Evolutionary conservation across 2,797 vertebrate species (phyloP).

Genomic region (Microhierax caerulescens): DNA sequence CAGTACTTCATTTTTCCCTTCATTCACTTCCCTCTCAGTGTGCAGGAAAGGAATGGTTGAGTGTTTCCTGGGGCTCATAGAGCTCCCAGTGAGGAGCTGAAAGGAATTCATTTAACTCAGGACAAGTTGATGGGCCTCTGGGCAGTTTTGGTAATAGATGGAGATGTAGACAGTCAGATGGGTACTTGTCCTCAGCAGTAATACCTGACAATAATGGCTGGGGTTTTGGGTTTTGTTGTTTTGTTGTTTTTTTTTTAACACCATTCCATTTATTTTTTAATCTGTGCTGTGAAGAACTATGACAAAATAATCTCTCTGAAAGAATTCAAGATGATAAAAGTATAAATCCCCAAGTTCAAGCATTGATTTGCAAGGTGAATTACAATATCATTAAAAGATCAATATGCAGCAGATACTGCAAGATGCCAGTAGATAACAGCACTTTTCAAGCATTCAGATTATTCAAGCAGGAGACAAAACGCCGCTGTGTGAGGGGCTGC

Average conservation of each 20-base stretch:
- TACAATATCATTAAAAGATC: not conserved
- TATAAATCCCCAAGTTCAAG: not conserved
- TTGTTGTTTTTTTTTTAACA: not conserved
- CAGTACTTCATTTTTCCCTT: not conserved
- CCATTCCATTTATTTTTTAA: not conserved
- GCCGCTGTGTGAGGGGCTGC: not conserved
- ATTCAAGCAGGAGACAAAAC: not conserved
- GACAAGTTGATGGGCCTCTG: not conserved
- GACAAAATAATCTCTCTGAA: not conserved
- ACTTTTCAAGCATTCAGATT: not conserved
- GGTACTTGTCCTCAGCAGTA: not conserved
- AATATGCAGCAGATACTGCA: not conserved
- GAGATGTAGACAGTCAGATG: not conserved
- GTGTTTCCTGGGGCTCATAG: not conserved
- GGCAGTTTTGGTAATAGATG: not conserved
- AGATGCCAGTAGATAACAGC: not conserved
- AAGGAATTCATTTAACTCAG: not conserved
- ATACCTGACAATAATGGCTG: not conserved
- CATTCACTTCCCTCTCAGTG: not conserved
- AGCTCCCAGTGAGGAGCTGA: not conserved
- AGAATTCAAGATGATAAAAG: not conserved
- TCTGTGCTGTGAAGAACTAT: not conserved
- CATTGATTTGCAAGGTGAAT: not conserved
- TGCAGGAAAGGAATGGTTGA: not conserved
- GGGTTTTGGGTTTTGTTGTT: fast-evolving